Conservation (phyloP, 2,888 invertebrate species). For the Cybosia mesomella region DNA sequence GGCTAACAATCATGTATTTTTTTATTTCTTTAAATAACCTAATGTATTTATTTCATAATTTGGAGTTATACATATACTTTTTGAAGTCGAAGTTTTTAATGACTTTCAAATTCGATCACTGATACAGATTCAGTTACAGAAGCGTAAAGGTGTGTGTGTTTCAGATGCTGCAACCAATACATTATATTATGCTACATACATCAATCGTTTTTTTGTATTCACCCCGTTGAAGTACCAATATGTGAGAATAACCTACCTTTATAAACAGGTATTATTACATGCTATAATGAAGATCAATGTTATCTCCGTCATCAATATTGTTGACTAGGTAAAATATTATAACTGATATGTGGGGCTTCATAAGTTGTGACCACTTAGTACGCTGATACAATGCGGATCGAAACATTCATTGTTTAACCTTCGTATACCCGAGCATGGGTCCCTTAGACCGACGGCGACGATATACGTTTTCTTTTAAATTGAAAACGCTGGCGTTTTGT, state of each 20-base stretch:
- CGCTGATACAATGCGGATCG: neutral
- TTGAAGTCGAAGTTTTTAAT: no score
- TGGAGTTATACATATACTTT: no score
- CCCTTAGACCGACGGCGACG: neutral
- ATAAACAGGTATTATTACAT: neutral
- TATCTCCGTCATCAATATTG: slow-evolving; percentile 7
- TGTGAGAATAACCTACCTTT: neutral
- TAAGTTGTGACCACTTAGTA: neutral
- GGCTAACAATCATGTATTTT: no score
- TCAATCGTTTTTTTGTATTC: no score
- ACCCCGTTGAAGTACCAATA: neutral
- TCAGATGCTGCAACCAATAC: no score
- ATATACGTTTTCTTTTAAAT: neutral
- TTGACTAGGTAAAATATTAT: neutral
- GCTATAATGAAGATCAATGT: neutral
- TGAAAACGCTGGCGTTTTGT: neutral
- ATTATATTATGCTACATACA: no score
- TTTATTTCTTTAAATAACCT: no score
- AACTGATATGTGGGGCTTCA: neutral
- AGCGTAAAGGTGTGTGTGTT: no score
- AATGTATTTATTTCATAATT: no score
- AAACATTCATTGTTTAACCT: neutral
- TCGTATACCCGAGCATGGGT: neutral
- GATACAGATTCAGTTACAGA: no score
- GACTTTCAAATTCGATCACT: no score